A percentile compares a stretch with the other conserved stretches of the same genome.
phyloP scores from a whole-genome alignment of 2,113 vertebrate species.

The Paratilapia polleni region DNA sequence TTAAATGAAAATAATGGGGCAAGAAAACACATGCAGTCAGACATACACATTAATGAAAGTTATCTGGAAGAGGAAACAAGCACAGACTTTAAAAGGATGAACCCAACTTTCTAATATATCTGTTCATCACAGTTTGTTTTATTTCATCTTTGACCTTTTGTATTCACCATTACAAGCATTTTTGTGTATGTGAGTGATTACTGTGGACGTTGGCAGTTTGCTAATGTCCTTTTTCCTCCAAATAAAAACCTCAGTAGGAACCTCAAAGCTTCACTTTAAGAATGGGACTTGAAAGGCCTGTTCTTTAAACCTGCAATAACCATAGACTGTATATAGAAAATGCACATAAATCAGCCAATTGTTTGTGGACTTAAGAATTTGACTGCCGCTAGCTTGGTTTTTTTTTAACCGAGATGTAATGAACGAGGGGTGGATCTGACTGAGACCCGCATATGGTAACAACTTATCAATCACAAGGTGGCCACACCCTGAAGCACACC shows the following conservation, averaged over 20 bases:
- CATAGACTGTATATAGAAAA: background rate
- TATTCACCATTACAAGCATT: background rate
- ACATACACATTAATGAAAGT: background rate
- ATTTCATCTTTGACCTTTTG: constrained; percentile 1
- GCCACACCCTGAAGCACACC: background rate
- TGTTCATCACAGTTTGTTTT: background rate
- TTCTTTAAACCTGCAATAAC: background rate
- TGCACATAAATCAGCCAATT: background rate
- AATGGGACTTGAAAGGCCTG: background rate
- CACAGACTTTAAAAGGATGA: background rate
- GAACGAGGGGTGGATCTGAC: background rate
- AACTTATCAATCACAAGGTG: background rate
- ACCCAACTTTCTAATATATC: background rate
- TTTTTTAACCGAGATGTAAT: background rate
- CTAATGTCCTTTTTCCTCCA: background rate
- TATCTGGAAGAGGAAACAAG: background rate
- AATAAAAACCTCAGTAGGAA: background rate
- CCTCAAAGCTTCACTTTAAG: background rate
- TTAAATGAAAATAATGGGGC: background rate
- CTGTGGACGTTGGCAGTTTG: background rate
- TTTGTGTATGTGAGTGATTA: background rate
- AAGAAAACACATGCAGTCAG: background rate
- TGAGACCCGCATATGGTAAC: background rate
- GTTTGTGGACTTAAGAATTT: background rate
- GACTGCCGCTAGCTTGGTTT: too few species aligned